Conservation (phyloP, 2,113 vertebrate species). For the Diglossa brunneiventris region DNA sequence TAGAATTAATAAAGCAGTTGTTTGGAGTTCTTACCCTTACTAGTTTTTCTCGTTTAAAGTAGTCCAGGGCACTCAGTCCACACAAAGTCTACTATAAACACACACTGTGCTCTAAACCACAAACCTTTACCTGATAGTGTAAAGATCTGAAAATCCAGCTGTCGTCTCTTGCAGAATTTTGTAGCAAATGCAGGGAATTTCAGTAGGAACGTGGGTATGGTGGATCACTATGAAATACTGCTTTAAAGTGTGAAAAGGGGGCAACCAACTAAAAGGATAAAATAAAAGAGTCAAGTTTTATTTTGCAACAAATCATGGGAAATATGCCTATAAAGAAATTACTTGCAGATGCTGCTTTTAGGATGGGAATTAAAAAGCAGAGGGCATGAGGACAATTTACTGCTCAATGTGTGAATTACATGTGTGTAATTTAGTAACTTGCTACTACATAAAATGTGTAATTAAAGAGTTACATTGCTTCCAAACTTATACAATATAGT, state of each 20-base stretch:
- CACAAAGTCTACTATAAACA: background rate
- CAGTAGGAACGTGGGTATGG: background rate
- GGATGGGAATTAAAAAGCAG: background rate
- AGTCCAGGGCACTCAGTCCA: background rate
- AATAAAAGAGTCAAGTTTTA: background rate
- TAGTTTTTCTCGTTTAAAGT: background rate
- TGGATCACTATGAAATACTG: background rate
- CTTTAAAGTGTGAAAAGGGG: background rate
- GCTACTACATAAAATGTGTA: background rate
- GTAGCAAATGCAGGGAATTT: background rate
- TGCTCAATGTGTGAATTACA: background rate
- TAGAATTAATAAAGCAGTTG: background rate
- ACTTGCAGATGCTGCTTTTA: background rate
- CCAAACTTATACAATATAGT: background rate
- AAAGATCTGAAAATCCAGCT: background rate
- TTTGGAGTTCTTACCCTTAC: background rate
- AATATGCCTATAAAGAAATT: background rate
- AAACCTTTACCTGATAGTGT: background rate
- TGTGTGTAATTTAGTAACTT: background rate
- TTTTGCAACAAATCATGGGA: background rate
- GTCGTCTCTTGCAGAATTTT: background rate
- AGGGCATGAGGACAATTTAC: background rate
- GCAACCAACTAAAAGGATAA: background rate
- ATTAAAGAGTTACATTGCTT: conserved; percentile 15
- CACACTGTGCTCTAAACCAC: background rate